Conservation (phyloP, 1,140 invertebrate genomes). For the Vanessa atalanta region DNA sequence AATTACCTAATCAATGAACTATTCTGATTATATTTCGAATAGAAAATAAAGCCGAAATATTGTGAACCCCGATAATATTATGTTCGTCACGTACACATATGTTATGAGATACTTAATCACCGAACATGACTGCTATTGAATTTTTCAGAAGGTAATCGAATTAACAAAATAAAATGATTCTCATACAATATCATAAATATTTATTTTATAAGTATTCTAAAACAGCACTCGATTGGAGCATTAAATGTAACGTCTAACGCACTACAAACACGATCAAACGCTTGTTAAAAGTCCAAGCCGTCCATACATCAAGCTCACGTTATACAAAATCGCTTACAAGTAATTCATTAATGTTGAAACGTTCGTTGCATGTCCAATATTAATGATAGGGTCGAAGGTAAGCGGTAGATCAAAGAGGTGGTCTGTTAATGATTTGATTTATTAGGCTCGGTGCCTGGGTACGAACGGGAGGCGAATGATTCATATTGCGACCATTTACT, state of each 20-base stretch:
- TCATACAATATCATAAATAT: background rate
- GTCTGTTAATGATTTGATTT: slow-evolving; percentile 48
- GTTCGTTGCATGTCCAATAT: slow-evolving; percentile 48
- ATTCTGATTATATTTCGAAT: too few relatives aligned
- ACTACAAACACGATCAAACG: slow-evolving; percentile 16
- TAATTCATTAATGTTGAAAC: slow-evolving; percentile 66
- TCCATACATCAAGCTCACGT: slow-evolving; percentile 18
- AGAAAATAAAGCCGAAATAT: too few relatives aligned
- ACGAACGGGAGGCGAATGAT: slow-evolving; percentile 42
- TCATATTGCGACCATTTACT: slow-evolving; percentile 52
- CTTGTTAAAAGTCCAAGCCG: slow-evolving; percentile 7
- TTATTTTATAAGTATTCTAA: background rate
- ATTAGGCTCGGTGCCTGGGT: slow-evolving; percentile 24
- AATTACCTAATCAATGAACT: too few relatives aligned
- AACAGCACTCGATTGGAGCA: background rate
- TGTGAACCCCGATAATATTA: too few relatives aligned
- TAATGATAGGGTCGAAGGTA: slow-evolving; percentile 75
- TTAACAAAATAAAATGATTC: too few relatives aligned
- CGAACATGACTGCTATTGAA: too few relatives aligned
- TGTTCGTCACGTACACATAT: too few relatives aligned
- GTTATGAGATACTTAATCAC: too few relatives aligned
- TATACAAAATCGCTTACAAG: slow-evolving; percentile 41
- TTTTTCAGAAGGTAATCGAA: too few relatives aligned
- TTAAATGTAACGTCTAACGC: background rate
- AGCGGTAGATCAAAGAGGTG: slow-evolving; percentile 67